Evolutionary conservation across 1,140 invertebrate species (phyloP).

Genomic region (Meloidogyne hapla): DNA sequence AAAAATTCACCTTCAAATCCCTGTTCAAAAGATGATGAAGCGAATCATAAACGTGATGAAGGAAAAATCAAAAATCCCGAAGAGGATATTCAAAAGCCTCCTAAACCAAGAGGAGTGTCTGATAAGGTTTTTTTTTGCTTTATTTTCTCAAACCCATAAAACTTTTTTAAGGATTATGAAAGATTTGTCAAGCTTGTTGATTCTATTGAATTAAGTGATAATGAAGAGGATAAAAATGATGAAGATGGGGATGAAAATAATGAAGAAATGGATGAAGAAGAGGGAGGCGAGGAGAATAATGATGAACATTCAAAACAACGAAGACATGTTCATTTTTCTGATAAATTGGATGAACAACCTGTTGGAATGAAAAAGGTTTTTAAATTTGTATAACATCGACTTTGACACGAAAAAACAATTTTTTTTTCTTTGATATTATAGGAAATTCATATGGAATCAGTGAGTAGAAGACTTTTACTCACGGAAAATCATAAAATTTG

Average conservation of each 20-base stretch:
- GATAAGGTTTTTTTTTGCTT: constrained; percentile 18
- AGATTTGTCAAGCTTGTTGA: not conserved
- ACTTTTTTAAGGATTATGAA: not conserved
- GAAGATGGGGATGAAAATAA: constrained; percentile 25
- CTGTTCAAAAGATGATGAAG: not conserved
- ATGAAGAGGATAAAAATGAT: constrained; percentile 21
- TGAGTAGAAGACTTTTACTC: too few species aligned
- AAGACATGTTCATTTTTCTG: not conserved
- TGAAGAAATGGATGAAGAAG: constrained; percentile 24
- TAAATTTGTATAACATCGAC: too few species aligned
- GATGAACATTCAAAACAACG: not conserved
- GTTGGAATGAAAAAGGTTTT: not conserved
- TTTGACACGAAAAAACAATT: too few species aligned
- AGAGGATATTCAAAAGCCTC: not conserved
- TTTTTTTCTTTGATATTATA: too few species aligned
- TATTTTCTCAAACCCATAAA: constrained; percentile 16
- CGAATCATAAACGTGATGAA: not conserved
- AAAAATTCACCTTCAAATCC: constrained; percentile 3
- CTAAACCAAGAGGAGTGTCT: constrained; percentile 18
- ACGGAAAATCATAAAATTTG: too few species aligned
- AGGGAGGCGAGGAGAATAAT: not conserved
- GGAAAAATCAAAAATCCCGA: not conserved
- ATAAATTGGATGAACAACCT: not conserved
- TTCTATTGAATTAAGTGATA: not conserved
- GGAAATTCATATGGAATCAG: too few species aligned